Evolutionary conservation across 1,140 invertebrate genomes (phyloP).

Genomic region (Cydia splendana): DNA sequence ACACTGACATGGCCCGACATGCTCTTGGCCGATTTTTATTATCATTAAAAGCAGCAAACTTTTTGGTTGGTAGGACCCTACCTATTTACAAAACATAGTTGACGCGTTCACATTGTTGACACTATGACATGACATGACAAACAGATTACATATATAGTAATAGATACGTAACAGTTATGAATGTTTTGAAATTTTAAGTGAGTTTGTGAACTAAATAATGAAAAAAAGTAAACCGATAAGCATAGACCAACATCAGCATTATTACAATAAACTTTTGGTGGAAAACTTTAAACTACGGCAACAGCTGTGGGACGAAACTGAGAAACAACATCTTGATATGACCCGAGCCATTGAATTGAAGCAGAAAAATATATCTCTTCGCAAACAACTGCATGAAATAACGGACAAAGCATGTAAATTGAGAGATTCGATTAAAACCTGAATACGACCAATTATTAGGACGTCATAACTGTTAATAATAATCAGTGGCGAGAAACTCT

Average conservation of each 20-base stretch:
- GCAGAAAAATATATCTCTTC: constrained; percentile 54
- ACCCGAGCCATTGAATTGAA: constrained; percentile 63
- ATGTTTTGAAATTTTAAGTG: constrained; percentile 1
- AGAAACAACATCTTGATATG: constrained; percentile 73
- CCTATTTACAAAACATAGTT: too few relatives aligned
- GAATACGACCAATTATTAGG: too few relatives aligned
- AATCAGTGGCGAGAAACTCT: too few relatives aligned
- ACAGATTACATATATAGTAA: neutral
- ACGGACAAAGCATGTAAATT: constrained; percentile 47
- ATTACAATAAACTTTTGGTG: constrained; percentile 43
- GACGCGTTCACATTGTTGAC: neutral
- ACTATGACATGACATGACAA: neutral
- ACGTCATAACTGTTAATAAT: neutral
- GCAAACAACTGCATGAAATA: constrained; percentile 49
- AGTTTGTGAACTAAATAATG: constrained; percentile 6
- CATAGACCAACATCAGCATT: too few relatives aligned
- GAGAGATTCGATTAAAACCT: constrained; percentile 36
- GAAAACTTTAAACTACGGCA: constrained; percentile 53
- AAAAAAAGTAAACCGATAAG: constrained; percentile 8
- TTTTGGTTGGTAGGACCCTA: too few relatives aligned
- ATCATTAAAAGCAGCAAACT: too few relatives aligned
- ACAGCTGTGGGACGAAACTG: constrained; percentile 51
- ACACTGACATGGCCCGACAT: too few relatives aligned
- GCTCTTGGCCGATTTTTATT: too few relatives aligned
- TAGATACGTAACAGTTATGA: neutral